Conservation (phyloP, 2,888 invertebrate genomes). For the Lepidocyrtoides sp. region DNA sequence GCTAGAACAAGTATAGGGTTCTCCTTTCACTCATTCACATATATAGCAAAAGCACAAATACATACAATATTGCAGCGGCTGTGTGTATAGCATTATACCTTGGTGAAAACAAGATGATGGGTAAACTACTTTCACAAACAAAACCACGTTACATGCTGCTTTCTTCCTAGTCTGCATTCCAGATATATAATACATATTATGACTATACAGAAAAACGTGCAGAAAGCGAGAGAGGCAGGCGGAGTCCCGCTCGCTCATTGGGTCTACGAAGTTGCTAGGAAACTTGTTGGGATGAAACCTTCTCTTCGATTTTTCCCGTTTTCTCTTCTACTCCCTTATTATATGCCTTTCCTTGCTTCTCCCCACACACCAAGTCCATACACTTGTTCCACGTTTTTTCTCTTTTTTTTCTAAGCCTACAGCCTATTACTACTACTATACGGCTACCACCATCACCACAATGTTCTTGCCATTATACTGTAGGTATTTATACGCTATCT, state of each 20-base stretch:
- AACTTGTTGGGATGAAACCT: slow-evolving; percentile 85
- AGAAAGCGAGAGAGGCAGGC: slow-evolving; percentile 74
- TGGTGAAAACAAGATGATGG: slow-evolving; percentile 47
- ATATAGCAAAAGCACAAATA: not conserved
- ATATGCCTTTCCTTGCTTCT: not conserved
- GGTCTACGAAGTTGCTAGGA: slow-evolving; percentile 81
- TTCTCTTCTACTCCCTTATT: slow-evolving; percentile 43
- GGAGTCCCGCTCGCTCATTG: slow-evolving; percentile 82
- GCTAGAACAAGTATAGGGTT: too few relatives aligned
- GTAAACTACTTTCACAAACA: slow-evolving; percentile 53
- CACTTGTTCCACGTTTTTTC: slow-evolving; percentile 7
- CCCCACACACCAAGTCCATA: slow-evolving; percentile 45
- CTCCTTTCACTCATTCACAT: slow-evolving; percentile 27
- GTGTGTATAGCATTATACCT: not conserved
- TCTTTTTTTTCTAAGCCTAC: not conserved
- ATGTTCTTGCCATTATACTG: not conserved
- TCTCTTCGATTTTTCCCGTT: slow-evolving; percentile 85
- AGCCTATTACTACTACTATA: slow-evolving; percentile 37
- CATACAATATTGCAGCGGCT: not conserved
- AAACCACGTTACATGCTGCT: slow-evolving; percentile 31
- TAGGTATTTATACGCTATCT: slow-evolving; percentile 7
- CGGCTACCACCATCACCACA: not conserved
- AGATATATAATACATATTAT: not conserved
- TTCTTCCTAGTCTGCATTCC: not conserved
- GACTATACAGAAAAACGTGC: slow-evolving; percentile 32